Base-by-base conservation (phyloP, 1,140 invertebrate species). In the Dolichoris vasculosae region DNA sequence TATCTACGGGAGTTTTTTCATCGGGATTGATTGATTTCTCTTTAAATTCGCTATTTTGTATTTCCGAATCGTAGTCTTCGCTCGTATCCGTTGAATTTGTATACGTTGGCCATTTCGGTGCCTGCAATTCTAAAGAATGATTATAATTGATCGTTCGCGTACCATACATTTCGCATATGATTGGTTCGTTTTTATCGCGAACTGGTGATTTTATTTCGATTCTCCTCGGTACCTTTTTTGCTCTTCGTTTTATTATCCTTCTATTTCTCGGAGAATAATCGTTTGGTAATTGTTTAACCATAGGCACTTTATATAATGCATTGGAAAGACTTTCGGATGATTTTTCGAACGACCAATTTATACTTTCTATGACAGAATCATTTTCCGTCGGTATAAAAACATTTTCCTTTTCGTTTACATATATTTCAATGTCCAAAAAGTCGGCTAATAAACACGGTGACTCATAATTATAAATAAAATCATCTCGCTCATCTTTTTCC, bases 111-210 rank as follows among this genome's bases (percentile, higher is more conserved):
- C 23, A 43, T 23, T 77, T 82, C 30, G 84, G 51, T 11, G 76
- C 30, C 11, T 78, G 78, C 20, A 69, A 30, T 59, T 59, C 55
- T 9, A n/a, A 23, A 30, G 63, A 15, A 48, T 35, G 15, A 75
- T 90, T 86, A 46, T 89, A 90, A 85, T 85, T 91, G 26, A 89
- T 67, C 3, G 90, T 90, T 35, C 67, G 89, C 3, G 84, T 86
- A 7, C 88, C 89, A 30, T 90, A 87, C 83, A 89, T 87, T 4
- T 90, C 87, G 71, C 83, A 88, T 51, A 86, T 38, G 11, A 86
- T 79, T 35, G 64, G 75, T 13, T 48, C 1, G 32, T 71, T 59
- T 30, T 48, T n/a, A 6, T 1, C 4, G 6, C 23, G 15, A 38
- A 6, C 15, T 40, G 20, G 51, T 1, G 15, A 6, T 78, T 40